A percentile compares a stretch with the other conserved stretches of the same genome.
Evolutionary conservation across 2,888 invertebrate genomes (phyloP).

Genomic region (Cremastinae sp.): DNA sequence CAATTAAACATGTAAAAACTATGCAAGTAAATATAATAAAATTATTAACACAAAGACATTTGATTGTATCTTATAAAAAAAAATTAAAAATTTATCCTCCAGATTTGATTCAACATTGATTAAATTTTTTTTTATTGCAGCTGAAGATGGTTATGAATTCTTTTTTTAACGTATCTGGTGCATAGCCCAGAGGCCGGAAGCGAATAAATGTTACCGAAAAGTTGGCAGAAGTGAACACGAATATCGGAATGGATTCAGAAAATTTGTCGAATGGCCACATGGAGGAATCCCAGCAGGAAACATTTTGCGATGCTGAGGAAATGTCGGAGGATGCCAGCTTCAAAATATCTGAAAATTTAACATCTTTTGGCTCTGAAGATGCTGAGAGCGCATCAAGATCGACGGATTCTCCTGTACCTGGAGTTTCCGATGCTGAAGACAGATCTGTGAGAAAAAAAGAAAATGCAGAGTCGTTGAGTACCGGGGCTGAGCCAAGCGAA

Average conservation of each 20-base stretch:
- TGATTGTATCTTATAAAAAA: no score
- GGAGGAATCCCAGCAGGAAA: constrained; percentile 20
- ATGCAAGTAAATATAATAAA: no score
- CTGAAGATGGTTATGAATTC: neutral
- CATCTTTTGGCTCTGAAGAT: neutral
- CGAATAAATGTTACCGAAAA: constrained; percentile 49
- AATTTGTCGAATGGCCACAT: constrained; percentile 38
- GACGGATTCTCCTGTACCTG: neutral
- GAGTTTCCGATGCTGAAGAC: neutral
- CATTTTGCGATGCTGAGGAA: neutral
- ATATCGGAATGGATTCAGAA: constrained; percentile 34
- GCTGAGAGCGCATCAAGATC: neutral
- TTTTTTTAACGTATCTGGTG: neutral
- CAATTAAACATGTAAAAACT: no score
- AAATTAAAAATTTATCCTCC: no score
- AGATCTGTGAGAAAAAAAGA: constrained; percentile 1
- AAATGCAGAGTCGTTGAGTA: neutral
- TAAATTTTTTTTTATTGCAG: neutral
- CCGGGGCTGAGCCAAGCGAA: constrained; percentile 32
- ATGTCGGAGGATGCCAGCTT: constrained; percentile 1
- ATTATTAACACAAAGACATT: no score
- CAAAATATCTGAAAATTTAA: constrained; percentile 33
- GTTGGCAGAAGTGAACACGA: constrained; percentile 53
- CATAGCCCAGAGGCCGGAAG: neutral
- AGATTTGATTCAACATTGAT: no score